These are phyloP conservation scores for Endotricha flammealis DNA, from an alignment of 2,888 invertebrate genomes.

Conservation along the genomic window DNA sequence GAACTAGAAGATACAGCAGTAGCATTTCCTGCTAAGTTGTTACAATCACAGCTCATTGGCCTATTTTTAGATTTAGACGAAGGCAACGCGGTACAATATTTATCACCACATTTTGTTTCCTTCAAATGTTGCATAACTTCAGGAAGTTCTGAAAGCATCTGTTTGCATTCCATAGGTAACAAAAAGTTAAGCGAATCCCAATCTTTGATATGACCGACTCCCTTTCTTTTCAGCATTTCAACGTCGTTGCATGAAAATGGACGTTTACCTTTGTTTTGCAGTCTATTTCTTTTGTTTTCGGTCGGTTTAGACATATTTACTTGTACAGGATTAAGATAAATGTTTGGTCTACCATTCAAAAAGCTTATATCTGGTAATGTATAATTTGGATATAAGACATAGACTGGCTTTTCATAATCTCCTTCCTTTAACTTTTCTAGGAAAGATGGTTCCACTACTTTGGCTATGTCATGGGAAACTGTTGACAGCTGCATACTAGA, in stretches of 20 bases:
- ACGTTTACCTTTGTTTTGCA: constrained; percentile 69
- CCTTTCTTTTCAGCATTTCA: constrained; percentile 87
- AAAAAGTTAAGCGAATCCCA: constrained; percentile 96
- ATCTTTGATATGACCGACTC: constrained; percentile 91
- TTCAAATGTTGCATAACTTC: constrained; percentile 84
- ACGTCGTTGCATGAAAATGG: constrained; percentile 91
- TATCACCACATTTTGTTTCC: constrained; percentile 60
- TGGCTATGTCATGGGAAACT: constrained; percentile 65
- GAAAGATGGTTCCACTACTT: constrained; percentile 84
- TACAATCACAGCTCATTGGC: constrained; percentile 80
- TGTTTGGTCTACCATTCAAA: constrained; percentile 80
- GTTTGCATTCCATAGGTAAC: constrained; percentile 89
- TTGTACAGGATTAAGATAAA: constrained; percentile 85
- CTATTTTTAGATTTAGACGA: constrained; percentile 76
- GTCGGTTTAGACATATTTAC: constrained; percentile 61
- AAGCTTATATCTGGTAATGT: constrained; percentile 93
- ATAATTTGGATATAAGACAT: constrained; percentile 94
- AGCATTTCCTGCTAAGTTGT: constrained; percentile 73
- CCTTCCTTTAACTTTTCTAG: constrained; percentile 82
- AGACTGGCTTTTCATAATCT: constrained; percentile 86
- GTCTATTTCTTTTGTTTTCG: constrained; percentile 57
- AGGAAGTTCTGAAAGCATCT: constrained; percentile 87
- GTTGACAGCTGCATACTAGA: constrained; percentile 68
- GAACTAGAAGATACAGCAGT: constrained; percentile 82
- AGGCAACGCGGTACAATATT: constrained; percentile 63